phyloP scores from a whole-genome alignment of 2,113 vertebrate genomes.

The Brachypteracias leptosomus region DNA sequence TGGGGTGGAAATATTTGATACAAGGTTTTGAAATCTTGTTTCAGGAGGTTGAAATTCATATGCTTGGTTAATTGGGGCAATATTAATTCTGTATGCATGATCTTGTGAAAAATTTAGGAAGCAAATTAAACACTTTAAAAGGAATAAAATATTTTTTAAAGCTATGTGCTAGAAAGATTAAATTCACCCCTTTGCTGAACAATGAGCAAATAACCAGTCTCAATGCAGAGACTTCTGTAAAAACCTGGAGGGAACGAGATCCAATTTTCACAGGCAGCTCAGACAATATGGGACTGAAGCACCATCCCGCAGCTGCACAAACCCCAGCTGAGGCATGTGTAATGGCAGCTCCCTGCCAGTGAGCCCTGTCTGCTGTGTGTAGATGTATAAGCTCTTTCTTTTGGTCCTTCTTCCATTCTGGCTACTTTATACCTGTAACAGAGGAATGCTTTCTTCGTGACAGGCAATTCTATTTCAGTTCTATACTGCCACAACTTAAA shows the following conservation, averaged over 20 bases:
- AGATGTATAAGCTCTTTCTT: background rate
- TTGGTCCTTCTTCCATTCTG: background rate
- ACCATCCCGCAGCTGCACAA: background rate
- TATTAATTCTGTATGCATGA: background rate
- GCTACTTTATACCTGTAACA: background rate
- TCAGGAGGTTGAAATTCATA: background rate
- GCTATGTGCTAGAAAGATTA: background rate
- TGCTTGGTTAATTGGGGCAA: slow-evolving; percentile 3
- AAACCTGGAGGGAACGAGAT: background rate
- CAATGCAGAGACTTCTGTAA: background rate
- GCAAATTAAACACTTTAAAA: background rate
- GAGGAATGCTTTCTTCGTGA: background rate
- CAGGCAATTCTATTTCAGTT: background rate
- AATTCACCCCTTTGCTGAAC: background rate
- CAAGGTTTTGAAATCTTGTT: background rate
- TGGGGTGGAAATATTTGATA: background rate
- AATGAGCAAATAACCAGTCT: background rate
- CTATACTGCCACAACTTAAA: background rate
- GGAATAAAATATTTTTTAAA: background rate
- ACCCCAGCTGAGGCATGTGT: accelerated
- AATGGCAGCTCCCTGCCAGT: background rate
- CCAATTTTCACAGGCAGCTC: background rate
- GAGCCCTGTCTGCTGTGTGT: background rate
- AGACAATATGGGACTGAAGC: background rate
- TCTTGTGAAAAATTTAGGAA: slow-evolving; percentile 8